Percentiles rank a stretch among this genome's conserved stretches.
These are phyloP conservation scores for Excalfactoria chinensis DNA, from an alignment of 2,113 vertebrate genomes.

Conservation along the genomic window DNA sequence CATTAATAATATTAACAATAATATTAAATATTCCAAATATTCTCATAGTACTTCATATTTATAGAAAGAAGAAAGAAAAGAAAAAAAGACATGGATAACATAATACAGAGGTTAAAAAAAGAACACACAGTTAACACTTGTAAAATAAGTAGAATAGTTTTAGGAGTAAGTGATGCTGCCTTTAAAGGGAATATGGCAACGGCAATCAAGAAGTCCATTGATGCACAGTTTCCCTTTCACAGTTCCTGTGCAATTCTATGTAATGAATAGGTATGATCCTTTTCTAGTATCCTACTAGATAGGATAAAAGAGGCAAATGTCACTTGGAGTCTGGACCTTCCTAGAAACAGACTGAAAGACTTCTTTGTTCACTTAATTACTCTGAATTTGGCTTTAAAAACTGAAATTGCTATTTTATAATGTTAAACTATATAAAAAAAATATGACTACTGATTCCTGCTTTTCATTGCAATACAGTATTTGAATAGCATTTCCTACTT, in stretches of 20 bases:
- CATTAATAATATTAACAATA: not conserved
- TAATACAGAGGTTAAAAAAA: not conserved
- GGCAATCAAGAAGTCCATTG: not conserved
- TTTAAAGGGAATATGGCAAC: slow-evolving; percentile 1
- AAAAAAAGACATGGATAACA: not conserved
- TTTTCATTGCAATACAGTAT: not conserved
- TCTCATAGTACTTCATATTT: not conserved
- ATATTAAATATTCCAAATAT: not conserved
- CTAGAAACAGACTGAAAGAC: not conserved
- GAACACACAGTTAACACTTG: not conserved
- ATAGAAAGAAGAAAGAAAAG: not conserved
- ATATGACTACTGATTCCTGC: not conserved
- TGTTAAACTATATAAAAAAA: not conserved
- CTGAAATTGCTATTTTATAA: not conserved
- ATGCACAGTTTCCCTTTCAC: not conserved
- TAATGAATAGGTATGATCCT: not conserved
- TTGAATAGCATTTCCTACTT: not conserved
- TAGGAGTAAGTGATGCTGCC: not conserved
- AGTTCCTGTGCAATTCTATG: not conserved
- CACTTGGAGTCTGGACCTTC: not conserved
- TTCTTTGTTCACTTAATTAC: not conserved
- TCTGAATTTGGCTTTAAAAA: not conserved
- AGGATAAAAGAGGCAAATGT: not conserved
- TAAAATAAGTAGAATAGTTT: not conserved
- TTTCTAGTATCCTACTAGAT: not conserved